Conservation (phyloP, 1,140 invertebrate genomes). For the Dryas iulia region DNA sequence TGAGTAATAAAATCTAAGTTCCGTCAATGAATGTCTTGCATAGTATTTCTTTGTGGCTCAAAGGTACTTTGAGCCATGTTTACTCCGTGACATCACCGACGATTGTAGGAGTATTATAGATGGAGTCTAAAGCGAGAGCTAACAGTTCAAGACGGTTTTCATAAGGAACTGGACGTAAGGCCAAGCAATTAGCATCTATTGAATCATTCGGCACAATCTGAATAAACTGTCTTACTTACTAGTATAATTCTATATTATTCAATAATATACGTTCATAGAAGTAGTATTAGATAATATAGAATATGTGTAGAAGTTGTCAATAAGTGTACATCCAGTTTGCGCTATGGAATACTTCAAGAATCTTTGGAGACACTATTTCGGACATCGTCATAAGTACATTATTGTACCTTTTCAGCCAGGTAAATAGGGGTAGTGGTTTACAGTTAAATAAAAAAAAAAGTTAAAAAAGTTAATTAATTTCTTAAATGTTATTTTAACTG, state of each 20-base stretch:
- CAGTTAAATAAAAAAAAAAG: background rate
- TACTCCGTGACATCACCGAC: constrained; percentile 67
- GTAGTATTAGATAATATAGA: background rate
- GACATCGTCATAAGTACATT: constrained; percentile 53
- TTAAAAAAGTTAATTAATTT: too few relatives aligned
- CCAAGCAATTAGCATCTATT: constrained; percentile 48
- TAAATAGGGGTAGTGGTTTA: constrained; percentile 30
- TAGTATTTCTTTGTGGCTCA: constrained; percentile 42
- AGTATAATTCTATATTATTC: background rate
- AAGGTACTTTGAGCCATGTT: constrained; percentile 44
- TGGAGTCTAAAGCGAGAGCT: constrained; percentile 38
- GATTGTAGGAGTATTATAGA: constrained; percentile 52
- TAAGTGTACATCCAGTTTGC: constrained; percentile 17
- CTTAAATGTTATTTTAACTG: background rate
- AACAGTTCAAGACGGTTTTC: constrained; percentile 62
- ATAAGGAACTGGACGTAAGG: constrained; percentile 59
- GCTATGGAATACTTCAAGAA: constrained; percentile 68
- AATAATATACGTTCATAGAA: background rate
- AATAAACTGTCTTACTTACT: background rate
- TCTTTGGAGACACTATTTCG: constrained; percentile 63
- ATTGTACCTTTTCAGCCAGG: constrained; percentile 72
- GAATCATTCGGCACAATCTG: background rate
- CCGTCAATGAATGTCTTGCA: constrained; percentile 49
- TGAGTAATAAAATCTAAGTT: constrained; percentile 36
- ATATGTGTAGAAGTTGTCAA: background rate